phyloP scores from a whole-genome alignment of 2,113 vertebrate genomes.

The Lycaon pictus region DNA sequence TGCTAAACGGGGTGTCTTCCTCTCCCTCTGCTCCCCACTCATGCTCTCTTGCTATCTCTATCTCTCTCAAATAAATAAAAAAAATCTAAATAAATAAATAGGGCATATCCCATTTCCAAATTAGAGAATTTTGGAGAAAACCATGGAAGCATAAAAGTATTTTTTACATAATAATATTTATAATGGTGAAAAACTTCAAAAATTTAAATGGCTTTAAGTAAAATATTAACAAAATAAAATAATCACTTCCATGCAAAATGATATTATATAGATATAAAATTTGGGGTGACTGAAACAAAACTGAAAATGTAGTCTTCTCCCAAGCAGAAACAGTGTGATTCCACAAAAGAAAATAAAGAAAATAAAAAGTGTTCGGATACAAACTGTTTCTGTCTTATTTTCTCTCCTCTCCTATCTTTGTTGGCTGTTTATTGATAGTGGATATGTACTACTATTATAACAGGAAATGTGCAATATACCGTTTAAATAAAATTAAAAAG shows the following conservation, averaged over 20 bases:
- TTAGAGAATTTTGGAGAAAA: slow-evolving; percentile 46
- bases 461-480: not conserved
- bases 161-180: slow-evolving; percentile 5
- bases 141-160: not conserved
- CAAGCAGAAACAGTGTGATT: not conserved
- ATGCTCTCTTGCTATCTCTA: too few species aligned
- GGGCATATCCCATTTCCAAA: not conserved
- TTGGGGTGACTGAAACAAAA: not conserved
- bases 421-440: not conserved
- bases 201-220: not conserved
- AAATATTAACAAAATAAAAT: slow-evolving; percentile 39
- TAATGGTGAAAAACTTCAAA: not conserved
- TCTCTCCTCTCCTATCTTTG: not conserved
- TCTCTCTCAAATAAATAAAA: too few species aligned
- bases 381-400: not conserved
- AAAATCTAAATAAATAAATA: too few species aligned
- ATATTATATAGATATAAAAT: not conserved
- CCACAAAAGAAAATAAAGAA: not conserved
- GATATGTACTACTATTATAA: not conserved
- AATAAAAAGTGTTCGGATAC: not conserved
- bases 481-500: not conserved
- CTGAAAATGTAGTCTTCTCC: not conserved
- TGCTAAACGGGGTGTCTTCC: too few species aligned
- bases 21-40: too few species aligned
- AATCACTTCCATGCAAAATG: not conserved